Evolutionary conservation across 2,888 invertebrate species (phyloP), one percentile per base, ranked within the genome.

Genomic region (Gerris lacustris): DNA sequence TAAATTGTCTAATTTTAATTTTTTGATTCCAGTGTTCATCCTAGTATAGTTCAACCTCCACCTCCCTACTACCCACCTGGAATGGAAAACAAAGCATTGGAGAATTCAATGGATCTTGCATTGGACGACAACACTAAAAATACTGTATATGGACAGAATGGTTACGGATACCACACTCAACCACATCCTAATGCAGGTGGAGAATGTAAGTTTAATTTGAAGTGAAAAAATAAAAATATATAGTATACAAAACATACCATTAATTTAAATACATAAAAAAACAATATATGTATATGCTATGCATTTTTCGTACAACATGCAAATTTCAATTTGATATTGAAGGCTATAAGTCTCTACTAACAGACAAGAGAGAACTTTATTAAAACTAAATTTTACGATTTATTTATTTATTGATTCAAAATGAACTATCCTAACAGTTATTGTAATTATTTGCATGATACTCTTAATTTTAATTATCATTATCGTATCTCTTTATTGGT

Each of bases 41-140:
- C 92, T 18, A 89, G 91, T 67, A 88, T 92, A 80, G 91, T 92
- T 63, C 90, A 90, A 74, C 91, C 92, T 1, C 93, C 93, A 43
- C 93, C 93, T 47, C 93, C 93, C 0, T 94, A 94, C 77, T 92
- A 93, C n/a, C 87, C 88, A 11, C 86, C 90, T 67, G 92, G 92
- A 0, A 87, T 92, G 85, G 94, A 94, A 82, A 94, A 94, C 81
- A 94, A 94, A 81, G 94, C 93, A 45, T 82, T 94, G 66, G 94
- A 94, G 80, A 91, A 92, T 81, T 92, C 92, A 7, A 86, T 93
- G 85, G 94, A 94, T 78, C 84, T 92, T 76, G 90, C 90, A 2
- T 80, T 92, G 82, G 93, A 93, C 77, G 94, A 94, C 78, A 89
- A 92, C 6, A 77, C 79, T 68, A 94, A 94, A 82, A 91, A 88